These are phyloP conservation scores for Cotesia congregata DNA, from an alignment of 2,888 invertebrate species.

Conservation along the genomic window DNA sequence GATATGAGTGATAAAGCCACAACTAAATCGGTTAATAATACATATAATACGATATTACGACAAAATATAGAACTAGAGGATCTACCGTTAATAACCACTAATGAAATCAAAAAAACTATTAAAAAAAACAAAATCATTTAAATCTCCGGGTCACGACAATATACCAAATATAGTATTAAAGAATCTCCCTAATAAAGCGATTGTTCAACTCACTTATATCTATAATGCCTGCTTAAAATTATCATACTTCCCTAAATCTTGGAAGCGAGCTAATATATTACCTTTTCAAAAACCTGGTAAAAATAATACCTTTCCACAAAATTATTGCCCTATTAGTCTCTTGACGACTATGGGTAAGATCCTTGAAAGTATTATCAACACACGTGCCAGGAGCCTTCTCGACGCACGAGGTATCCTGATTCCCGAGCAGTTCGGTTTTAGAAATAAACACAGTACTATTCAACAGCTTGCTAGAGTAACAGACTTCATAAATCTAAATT, in stretches of 20 bases:
- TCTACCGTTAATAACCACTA: too few relatives aligned
- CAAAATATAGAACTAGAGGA: too few relatives aligned
- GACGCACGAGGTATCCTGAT: neutral
- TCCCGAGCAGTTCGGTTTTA: constrained; percentile 16
- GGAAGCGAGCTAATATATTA: constrained; percentile 50
- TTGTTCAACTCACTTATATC: too few relatives aligned
- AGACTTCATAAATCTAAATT: neutral
- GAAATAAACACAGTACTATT: constrained; percentile 5
- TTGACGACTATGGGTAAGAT: neutral
- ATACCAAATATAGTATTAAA: too few relatives aligned
- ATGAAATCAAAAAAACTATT: too few relatives aligned
- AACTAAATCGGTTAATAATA: too few relatives aligned
- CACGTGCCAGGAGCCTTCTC: neutral
- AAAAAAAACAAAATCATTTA: too few relatives aligned
- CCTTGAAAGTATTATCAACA: neutral
- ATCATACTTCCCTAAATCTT: constrained; percentile 2
- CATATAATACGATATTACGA: too few relatives aligned
- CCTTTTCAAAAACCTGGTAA: constrained; percentile 50
- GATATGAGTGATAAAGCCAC: too few relatives aligned
- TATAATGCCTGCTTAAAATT: too few relatives aligned
- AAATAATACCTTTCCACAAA: constrained; percentile 40
- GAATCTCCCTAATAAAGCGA: too few relatives aligned
- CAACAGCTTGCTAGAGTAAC: constrained; percentile 6
- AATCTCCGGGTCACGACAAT: too few relatives aligned
- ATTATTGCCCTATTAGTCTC: constrained; percentile 51